Conservation (phyloP, 2,113 vertebrate genomes). For the Cavia aperea region DNA sequence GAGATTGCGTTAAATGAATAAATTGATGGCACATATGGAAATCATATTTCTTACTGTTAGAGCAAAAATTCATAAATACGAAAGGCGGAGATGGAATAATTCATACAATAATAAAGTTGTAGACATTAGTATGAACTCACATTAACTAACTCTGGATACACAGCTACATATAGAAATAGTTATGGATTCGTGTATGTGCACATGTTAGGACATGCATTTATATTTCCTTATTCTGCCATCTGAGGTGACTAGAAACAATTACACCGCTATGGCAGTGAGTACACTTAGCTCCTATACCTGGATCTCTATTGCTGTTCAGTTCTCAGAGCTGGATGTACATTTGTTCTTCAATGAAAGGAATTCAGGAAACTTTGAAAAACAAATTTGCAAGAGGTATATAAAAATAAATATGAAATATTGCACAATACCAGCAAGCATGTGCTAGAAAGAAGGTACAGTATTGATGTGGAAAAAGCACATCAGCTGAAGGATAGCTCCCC, state of each 20-base stretch:
- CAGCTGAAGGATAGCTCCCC: neutral
- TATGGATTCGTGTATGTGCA: neutral
- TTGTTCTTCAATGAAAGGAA: neutral
- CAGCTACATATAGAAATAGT: neutral
- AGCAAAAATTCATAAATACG: neutral
- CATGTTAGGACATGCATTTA: neutral
- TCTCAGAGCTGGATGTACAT: neutral
- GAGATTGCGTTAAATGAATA: neutral
- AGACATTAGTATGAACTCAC: neutral
- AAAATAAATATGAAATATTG: neutral
- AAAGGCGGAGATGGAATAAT: neutral
- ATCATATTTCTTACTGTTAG: neutral
- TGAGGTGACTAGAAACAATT: neutral
- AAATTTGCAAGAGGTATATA: neutral
- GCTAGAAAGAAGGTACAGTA: neutral
- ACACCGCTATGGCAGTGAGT: neutral
- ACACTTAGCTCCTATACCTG: neutral
- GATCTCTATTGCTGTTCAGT: neutral
- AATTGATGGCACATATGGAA: neutral
- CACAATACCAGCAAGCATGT: neutral
- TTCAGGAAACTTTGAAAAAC: neutral
- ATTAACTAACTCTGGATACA: neutral
- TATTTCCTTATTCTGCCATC: neutral
- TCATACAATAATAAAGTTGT: neutral
- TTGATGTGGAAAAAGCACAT: neutral